Conservation (phyloP, 2,888 invertebrate genomes). For the Tromatobia lineatoria region DNA sequence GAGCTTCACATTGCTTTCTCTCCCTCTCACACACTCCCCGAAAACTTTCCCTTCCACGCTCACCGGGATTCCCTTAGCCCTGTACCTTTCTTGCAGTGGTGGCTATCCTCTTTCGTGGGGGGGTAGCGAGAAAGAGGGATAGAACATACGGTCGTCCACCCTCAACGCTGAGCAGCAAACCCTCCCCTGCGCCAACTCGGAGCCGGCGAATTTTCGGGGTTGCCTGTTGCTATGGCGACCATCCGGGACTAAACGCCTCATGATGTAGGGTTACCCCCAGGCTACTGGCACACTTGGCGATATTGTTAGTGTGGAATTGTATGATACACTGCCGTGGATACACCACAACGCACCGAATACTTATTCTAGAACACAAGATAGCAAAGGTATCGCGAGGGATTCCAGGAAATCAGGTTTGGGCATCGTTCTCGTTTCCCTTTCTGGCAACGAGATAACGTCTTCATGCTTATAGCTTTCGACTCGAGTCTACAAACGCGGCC, state of each 20-base stretch:
- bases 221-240: slow-evolving; percentile 85
- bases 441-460: slow-evolving; percentile 33
- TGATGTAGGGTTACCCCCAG: slow-evolving; percentile 73
- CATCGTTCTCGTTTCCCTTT: slow-evolving; percentile 10
- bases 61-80: slow-evolving; percentile 43
- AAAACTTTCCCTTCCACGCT: slow-evolving; percentile 49
- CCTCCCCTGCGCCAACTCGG: slow-evolving; percentile 69
- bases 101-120: neutral
- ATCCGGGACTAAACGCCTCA: slow-evolving; percentile 83
- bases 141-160: slow-evolving; percentile 52
- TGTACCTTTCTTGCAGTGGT: slow-evolving; percentile 36
- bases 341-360: neutral
- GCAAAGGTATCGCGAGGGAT: slow-evolving; percentile 1
- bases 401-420: slow-evolving; percentile 21
- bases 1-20: slow-evolving; percentile 45
- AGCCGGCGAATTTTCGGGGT: slow-evolving; percentile 81
- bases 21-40: slow-evolving; percentile 34
- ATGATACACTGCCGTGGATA: slow-evolving; percentile 11
- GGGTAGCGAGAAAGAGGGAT: slow-evolving; percentile 50
- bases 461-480: slow-evolving; percentile 14
- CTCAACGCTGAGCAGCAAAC: slow-evolving; percentile 37
- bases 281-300: slow-evolving; percentile 76
- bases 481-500: neutral
- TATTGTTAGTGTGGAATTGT: slow-evolving; percentile 71
- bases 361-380: neutral